phyloP scores from a whole-genome alignment of 2,888 invertebrate species.

The Poecilobothrus nobilitatus region DNA sequence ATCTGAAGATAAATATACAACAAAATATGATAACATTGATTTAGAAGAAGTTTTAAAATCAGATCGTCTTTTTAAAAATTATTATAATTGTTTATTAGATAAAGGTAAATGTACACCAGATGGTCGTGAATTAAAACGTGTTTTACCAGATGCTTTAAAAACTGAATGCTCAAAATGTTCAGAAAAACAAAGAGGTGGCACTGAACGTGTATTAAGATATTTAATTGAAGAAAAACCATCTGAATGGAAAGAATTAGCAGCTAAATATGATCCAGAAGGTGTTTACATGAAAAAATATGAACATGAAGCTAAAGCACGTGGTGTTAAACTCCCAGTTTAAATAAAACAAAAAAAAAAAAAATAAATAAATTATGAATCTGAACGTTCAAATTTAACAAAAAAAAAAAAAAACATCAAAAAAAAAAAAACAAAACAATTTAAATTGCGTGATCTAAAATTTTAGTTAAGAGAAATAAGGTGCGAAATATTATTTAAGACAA shows the following conservation, averaged over 20 bases:
- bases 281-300: conserved; percentile 58
- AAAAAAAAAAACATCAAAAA: too few species aligned
- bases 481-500: too few species aligned
- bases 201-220: conserved; percentile 56
- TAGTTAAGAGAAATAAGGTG: too few species aligned
- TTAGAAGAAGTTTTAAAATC: conserved; percentile 56
- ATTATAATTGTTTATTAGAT: conserved; percentile 57
- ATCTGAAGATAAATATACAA: conserved; percentile 50
- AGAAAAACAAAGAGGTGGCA: conserved; percentile 54
- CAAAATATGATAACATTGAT: conserved; percentile 60
- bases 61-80: conserved; percentile 53
- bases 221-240: conserved; percentile 57
- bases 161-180: conserved; percentile 61
- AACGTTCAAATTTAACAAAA: too few species aligned
- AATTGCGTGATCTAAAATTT: too few species aligned
- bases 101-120: conserved; percentile 58
- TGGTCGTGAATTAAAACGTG: conserved; percentile 60
- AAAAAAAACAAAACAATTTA: too few species aligned
- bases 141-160: conserved; percentile 62
- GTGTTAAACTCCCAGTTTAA: conserved; percentile 33
- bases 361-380: background rate
- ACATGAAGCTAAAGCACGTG: conserved; percentile 48
- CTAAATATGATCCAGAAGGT: conserved; percentile 61
- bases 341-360: background rate
- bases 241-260: conserved; percentile 56